Evolutionary conservation across 2,888 invertebrate species (phyloP), one percentile per base, ranked within the genome.

Genomic region (Dasypogon diadema): DNA sequence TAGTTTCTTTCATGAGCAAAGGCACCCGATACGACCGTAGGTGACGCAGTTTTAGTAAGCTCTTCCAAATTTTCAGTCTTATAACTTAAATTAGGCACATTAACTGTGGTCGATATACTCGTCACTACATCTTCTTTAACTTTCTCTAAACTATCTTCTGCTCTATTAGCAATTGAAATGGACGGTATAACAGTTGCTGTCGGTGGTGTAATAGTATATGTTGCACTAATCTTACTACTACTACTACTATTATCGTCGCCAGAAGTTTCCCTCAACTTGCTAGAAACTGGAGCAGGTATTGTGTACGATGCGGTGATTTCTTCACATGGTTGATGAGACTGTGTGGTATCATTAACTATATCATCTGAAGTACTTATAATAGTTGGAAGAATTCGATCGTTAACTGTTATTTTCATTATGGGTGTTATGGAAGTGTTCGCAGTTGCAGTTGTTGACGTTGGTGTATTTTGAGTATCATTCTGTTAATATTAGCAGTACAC

Each of bases 401-500:
- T 81, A 72, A 79, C 63, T 48, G 76, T 77, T 70, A 77, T 65
- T 70, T 76, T 77, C 56, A 78, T 77, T 76, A 79, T 75, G 56
- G 78, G 60, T 21, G 65, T 74, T 22, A 34, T 55, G 63, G 76
- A 14, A 56, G 34, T 74, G 42, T 24, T 73, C 42, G 60, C 46
- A 37, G 37, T 51, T 16, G 58, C 18, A 22, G 63, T 56, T 42
- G 79, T 77, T 79, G 82, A 80, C 80, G 80, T 79, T 78, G 82
- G 80, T 82, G 83, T 79, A 78, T 79, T 80, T 81, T 81, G 81
- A 78, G 80, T 82, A 80, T 84, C 84, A 81, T 82, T 84, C 85
- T 84, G 85, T 84, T 84, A 84, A 84, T 60, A 74, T 74, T 74
- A 77, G 77, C 60, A 74, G 48, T 60, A 75, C 58, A 75, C 56